Evolutionary conservation across 2,797 vertebrate species (phyloP), one percentile per base, ranked within the genome.

Genomic region (Pantherophis alleghaniensis): DNA sequence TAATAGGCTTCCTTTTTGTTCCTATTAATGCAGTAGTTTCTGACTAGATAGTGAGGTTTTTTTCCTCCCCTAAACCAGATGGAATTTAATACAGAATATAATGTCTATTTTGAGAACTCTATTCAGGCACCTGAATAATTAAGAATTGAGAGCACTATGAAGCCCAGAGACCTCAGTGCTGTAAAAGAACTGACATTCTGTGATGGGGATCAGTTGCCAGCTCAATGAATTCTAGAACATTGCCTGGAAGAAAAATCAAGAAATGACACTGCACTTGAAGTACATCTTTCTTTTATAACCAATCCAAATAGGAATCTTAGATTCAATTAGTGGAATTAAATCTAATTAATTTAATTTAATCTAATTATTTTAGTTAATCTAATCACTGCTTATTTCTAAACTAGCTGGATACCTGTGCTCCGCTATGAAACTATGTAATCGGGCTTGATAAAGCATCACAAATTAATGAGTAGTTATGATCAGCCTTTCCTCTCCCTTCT

Each of bases 201-300:
- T 60, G 83, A 91, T 83, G 57, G 60, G 86, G 32, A 89, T 57
- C 90, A 89, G 22, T 63, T 92, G 93, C 86, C 83, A 88, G 89
- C 56, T 87, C 63, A 94, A 63, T 66, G 88, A 63, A 0, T 28
- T 90, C 83, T 89, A 89, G 92, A 88, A 57, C 91, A 90, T 63
- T 56, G 87, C 59, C 2, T 0, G 0, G 28, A 55, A 1, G 24
- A 61, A 93, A 93, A 91, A 79, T 88, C 83, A 61, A 93, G 90
- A 94, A 90, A 90, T 94, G 57, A 91, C 90, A 93, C 92, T 92
- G 59, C 55, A 91, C 88, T 92, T 83, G 5, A 3, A 91, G 60
- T 66, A 90, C 74, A 22, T 79, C 37, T 79, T 69, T 14, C 66
- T 26, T 90, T 93, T 88, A 55, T 89, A 91, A 92, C 92, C 61